phyloP scores from a whole-genome alignment of 2,888 invertebrate genomes.

The Lithophane socia region DNA sequence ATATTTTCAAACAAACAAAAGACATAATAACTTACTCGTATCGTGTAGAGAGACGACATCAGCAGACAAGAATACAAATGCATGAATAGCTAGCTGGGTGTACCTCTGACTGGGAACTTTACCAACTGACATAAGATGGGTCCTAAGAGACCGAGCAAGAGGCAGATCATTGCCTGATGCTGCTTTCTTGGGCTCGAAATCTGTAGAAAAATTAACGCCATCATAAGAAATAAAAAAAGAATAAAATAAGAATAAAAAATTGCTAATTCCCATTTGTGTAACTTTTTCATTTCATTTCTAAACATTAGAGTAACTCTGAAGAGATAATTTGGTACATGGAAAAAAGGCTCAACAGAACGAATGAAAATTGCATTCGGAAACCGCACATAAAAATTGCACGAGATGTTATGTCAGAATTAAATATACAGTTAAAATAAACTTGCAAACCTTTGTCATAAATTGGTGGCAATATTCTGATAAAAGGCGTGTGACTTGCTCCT shows the following conservation, averaged over 20 bases:
- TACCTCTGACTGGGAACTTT: constrained; percentile 67
- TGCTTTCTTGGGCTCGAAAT: constrained; percentile 69
- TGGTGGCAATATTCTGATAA: constrained; percentile 74
- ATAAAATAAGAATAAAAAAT: too few species aligned
- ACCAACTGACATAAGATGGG: constrained; percentile 71
- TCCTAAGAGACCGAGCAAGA: constrained; percentile 68
- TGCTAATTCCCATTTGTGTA: too few species aligned
- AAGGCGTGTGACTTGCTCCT: constrained; percentile 77
- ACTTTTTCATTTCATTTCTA: too few species aligned
- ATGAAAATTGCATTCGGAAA: too few species aligned
- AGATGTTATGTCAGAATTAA: too few species aligned
- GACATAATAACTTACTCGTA: constrained; percentile 66
- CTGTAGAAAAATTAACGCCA: constrained; percentile 16
- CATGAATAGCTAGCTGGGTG: constrained; percentile 71
- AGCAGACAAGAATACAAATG: constrained; percentile 66
- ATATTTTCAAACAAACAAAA: not conserved
- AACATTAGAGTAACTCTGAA: too few species aligned
- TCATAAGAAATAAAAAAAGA: too few species aligned
- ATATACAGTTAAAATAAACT: not conserved
- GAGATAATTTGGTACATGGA: too few species aligned
- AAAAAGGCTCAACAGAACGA: too few species aligned
- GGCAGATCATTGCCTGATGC: constrained; percentile 71
- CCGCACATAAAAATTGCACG: too few species aligned
- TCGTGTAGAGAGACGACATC: constrained; percentile 75
- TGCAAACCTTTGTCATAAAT: constrained; percentile 73